Conservation (phyloP, 2,113 vertebrate genomes). For the Polypterus bichir region DNA sequence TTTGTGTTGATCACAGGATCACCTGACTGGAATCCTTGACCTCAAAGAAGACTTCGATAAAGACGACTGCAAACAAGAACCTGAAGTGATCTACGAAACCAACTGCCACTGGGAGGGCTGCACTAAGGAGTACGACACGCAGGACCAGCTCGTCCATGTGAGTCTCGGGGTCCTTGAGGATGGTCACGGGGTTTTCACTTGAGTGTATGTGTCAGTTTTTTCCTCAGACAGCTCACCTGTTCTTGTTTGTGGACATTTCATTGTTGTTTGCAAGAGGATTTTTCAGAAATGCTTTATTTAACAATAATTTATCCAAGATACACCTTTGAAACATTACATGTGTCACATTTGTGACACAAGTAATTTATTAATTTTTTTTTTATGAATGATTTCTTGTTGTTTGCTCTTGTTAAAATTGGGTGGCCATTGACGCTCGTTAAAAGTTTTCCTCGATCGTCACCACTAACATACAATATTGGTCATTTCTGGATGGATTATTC, state of each 20-base stretch:
- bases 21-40: conserved; percentile 55
- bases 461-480: too few relatives aligned
- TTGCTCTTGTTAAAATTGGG: too few relatives aligned
- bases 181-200: background rate
- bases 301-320: too few relatives aligned
- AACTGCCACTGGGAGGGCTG: conserved; percentile 97
- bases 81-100: conserved; percentile 89
- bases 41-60: conserved; percentile 90
- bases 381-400: too few relatives aligned
- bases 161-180: conserved; percentile 32
- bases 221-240: background rate
- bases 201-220: background rate
- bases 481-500: too few relatives aligned
- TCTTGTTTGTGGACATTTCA: background rate
- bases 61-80: conserved; percentile 92
- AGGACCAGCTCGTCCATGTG: conserved; percentile 94
- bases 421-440: too few relatives aligned
- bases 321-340: too few relatives aligned
- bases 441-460: too few relatives aligned
- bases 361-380: too few relatives aligned
- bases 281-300: too few relatives aligned
- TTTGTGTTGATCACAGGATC: conserved; percentile 52
- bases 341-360: too few relatives aligned
- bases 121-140: conserved; percentile 84
- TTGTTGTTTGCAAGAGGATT: too few relatives aligned